phyloP scores from a whole-genome alignment of 2,888 invertebrate genomes.

The Halictus ligatus region DNA sequence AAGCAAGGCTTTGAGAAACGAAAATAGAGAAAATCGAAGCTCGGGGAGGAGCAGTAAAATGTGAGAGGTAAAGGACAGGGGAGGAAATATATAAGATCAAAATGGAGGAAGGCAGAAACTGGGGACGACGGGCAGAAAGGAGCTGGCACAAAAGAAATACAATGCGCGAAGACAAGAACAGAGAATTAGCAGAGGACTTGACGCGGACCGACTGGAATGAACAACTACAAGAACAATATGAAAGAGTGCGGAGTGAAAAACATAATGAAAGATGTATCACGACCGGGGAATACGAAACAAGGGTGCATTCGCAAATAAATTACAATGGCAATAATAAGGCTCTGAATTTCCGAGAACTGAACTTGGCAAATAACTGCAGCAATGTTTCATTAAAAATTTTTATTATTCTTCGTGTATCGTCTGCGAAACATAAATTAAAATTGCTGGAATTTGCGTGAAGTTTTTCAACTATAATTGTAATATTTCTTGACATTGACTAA shows the following conservation, averaged over 20 bases:
- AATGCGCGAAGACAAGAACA: background rate
- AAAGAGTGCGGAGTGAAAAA: background rate
- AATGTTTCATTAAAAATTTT: background rate
- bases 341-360: background rate
- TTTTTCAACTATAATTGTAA: background rate
- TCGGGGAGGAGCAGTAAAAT: background rate
- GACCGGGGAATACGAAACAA: background rate
- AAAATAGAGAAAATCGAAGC: background rate
- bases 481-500: too few species aligned
- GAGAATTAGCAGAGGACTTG: conserved; percentile 4
- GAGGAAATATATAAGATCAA: background rate
- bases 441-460: background rate
- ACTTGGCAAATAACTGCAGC: background rate
- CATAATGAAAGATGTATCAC: background rate
- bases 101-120: background rate
- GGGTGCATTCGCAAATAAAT: background rate
- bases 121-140: background rate
- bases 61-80: background rate
- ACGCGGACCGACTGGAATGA: background rate
- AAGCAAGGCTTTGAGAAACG: background rate
- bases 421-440: background rate
- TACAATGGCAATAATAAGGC: background rate
- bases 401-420: background rate
- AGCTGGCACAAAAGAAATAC: background rate
- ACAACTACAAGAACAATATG: background rate